A percentile compares a stretch with the other conserved stretches of the same genome.
phyloP scores from a whole-genome alignment of 2,113 vertebrate species.

The Myanophis thanlyinensis region DNA sequence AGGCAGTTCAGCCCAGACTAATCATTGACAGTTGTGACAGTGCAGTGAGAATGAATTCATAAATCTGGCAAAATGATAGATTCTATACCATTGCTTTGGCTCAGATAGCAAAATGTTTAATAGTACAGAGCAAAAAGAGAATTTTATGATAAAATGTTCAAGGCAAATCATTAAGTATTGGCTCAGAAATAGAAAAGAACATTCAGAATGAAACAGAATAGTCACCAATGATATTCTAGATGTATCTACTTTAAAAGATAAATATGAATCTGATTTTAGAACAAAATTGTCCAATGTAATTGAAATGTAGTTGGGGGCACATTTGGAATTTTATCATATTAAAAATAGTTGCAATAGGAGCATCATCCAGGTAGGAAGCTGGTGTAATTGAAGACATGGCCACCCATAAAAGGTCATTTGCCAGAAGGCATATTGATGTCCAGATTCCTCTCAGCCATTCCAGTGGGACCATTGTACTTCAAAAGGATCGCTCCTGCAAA shows the following conservation, averaged over 20 bases:
- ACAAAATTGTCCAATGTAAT: background rate
- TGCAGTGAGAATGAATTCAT: background rate
- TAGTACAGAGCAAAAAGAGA: no score
- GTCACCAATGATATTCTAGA: background rate
- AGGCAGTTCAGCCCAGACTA: background rate
- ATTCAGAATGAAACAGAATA: background rate
- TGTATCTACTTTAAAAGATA: background rate
- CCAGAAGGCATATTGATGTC: background rate
- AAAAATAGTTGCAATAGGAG: background rate
- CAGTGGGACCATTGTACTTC: background rate
- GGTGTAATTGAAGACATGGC: background rate
- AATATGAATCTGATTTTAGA: background rate
- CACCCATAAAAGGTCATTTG: background rate
- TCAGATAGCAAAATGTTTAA: background rate
- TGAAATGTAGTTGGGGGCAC: background rate
- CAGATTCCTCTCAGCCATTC: background rate
- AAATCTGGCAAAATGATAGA: background rate
- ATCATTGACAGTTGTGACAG: background rate
- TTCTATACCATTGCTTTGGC: background rate
- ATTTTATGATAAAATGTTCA: background rate
- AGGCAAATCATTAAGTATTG: background rate
- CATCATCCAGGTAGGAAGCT: background rate
- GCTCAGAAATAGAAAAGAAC: background rate
- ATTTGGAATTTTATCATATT: background rate
- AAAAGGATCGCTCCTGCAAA: background rate